Evolutionary conservation across 1,140 invertebrate genomes (phyloP), one percentile per base, ranked within the genome.

Genomic region (Stegodyphus dumicola): DNA sequence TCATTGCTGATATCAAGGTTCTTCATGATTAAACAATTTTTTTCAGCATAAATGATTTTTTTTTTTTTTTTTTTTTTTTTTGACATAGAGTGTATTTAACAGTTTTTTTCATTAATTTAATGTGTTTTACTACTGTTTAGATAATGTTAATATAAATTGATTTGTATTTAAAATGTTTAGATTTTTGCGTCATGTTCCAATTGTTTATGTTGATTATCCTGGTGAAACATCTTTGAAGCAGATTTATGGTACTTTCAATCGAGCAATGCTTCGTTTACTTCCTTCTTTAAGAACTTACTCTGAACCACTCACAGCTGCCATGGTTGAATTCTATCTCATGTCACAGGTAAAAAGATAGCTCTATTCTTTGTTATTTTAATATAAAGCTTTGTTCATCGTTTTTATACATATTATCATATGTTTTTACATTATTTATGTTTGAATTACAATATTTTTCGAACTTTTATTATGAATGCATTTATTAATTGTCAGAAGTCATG

Each of bases 191-290:
- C 98, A 99, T 90, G 98, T 99, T 11, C 98, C 99, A 6, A 96
- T 99, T 54, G 97, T 99, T 86, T 99, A 99, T 90, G 99, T 99
- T 48, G 99, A 99, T 92, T 99, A 99, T 91, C 99, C 99, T 7
- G 98, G 98, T 85, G 97, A 99, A 91, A 96, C 95, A 0, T 99
- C 98, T 5, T 92, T 99, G 0, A 97, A 97, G 91, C 96, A 99
- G 92, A 99, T 99, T 91, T 99, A 99, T 91, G 97, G 97, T 84
- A 99, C 98, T 54, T 99, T 99, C 91, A 98, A 96, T 70, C 93
- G 98, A 86, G 98, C 98, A 7, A 99, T 99, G 97, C 92, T 99
- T 6, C 93, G 97, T 60, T 92, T 99, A 89, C 95, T 98, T 88
- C 97, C 98, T 0, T 93, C 94, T 0, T 91, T 99, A 17, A 93